Evolutionary conservation across 2,888 invertebrate genomes (phyloP).

Genomic region (Eudasyphora cyanicolor): DNA sequence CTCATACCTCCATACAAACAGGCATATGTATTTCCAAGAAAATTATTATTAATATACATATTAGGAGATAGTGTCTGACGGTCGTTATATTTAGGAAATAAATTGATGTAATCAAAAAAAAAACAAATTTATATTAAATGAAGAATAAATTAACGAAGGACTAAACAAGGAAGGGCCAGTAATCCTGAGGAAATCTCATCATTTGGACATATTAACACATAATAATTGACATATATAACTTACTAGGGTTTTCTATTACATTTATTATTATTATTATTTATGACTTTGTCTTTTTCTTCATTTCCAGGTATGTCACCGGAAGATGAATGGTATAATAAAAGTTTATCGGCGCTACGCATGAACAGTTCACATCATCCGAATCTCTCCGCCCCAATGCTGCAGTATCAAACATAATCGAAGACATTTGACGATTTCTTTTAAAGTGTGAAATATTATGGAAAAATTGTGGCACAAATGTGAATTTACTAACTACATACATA

Average conservation of each 20-base stretch:
- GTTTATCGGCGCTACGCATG: conserved; percentile 97
- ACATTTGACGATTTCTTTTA: conserved; percentile 80
- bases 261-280: neutral
- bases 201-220: conserved; percentile 13
- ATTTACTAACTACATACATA: neutral
- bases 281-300: conserved; percentile 61
- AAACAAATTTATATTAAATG: conserved; percentile 37
- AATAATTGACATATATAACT: neutral
- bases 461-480: neutral
- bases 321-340: conserved; percentile 99
- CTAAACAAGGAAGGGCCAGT: neutral
- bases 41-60: neutral
- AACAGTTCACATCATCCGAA: conserved; percentile 97
- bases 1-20: neutral
- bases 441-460: conserved; percentile 70
- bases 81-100: neutral
- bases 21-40: neutral
- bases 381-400: conserved; percentile 96
- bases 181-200: conserved; percentile 8
- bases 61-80: neutral
- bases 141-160: conserved; percentile 31
- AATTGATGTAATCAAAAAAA: conserved; percentile 30
- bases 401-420: conserved; percentile 96
- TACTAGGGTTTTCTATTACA: neutral
- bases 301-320: conserved; percentile 94